A percentile compares a stretch with the other conserved stretches of the same genome.
These are phyloP conservation scores for Phoxinus dragarum DNA, from an alignment of 2,797 vertebrate species.

Conservation along the genomic window DNA sequence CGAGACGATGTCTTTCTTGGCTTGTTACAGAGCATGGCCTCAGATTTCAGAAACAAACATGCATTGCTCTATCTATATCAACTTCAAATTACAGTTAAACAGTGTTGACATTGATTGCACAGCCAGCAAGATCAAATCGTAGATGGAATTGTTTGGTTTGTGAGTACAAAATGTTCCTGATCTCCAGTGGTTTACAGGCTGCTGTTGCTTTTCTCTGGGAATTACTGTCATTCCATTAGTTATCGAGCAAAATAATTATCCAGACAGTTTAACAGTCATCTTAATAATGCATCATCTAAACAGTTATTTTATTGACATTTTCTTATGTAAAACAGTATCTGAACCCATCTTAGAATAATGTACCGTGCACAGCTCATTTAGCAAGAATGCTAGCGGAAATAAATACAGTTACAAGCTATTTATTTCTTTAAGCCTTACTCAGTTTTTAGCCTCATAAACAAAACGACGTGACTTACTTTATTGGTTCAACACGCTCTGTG, in stretches of 20 bases:
- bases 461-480: constrained; percentile 28
- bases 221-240: neutral
- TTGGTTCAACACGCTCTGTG: constrained; percentile 1
- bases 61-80: no score
- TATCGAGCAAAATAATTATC: neutral
- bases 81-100: neutral
- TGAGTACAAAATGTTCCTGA: constrained; percentile 26
- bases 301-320: neutral
- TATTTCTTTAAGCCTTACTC: neutral
- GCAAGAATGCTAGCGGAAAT: constrained; percentile 41
- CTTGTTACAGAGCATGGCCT: neutral
- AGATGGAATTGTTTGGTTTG: neutral
- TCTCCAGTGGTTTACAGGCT: neutral
- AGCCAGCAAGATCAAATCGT: neutral
- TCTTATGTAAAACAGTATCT: neutral
- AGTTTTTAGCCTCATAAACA: neutral
- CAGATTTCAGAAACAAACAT: neutral
- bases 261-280: neutral
- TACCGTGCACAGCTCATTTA: neutral
- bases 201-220: neutral
- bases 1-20: neutral
- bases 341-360: constrained; percentile 17
- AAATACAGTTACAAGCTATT: constrained; percentile 8
- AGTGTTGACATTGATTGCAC: neutral
- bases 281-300: constrained; percentile 1